Conservation (phyloP, 2,113 vertebrate species). For the Xiphophorus couchianus region DNA sequence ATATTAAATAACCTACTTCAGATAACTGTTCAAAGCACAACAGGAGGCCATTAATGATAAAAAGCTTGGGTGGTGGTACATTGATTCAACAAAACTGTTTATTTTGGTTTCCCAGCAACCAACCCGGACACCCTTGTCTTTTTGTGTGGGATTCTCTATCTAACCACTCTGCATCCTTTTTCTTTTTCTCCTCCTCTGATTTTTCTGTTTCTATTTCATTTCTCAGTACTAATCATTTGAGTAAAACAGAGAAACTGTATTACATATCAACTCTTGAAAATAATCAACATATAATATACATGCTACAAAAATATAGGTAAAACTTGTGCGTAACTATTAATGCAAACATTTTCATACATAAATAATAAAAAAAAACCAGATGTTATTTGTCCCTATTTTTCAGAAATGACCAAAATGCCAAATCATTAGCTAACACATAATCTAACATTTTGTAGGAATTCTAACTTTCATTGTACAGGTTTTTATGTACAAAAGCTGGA, state of each 20-base stretch:
- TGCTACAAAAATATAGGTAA: not conserved
- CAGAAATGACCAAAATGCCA: too few species aligned
- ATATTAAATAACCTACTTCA: constrained; percentile 3
- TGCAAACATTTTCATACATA: not conserved
- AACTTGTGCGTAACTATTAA: not conserved
- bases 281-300: not conserved
- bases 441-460: too few species aligned
- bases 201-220: not conserved
- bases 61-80: constrained; percentile 14
- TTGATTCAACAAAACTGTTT: constrained; percentile 37
- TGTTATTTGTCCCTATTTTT: too few species aligned
- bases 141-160: constrained; percentile 22
- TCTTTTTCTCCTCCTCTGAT: constrained; percentile 21
- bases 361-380: not conserved
- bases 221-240: not conserved
- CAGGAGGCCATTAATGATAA: not conserved
- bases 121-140: constrained; percentile 2
- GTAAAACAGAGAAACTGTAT: not conserved
- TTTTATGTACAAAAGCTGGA: not conserved
- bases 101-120: constrained; percentile 53
- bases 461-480: not conserved
- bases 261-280: not conserved
- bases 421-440: too few species aligned
- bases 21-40: constrained; percentile 7
- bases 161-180: constrained; percentile 31